Evolutionary conservation across 2,888 invertebrate genomes (phyloP), one percentile per base, ranked within the genome.

Genomic region (Mechanitis messenoides): DNA sequence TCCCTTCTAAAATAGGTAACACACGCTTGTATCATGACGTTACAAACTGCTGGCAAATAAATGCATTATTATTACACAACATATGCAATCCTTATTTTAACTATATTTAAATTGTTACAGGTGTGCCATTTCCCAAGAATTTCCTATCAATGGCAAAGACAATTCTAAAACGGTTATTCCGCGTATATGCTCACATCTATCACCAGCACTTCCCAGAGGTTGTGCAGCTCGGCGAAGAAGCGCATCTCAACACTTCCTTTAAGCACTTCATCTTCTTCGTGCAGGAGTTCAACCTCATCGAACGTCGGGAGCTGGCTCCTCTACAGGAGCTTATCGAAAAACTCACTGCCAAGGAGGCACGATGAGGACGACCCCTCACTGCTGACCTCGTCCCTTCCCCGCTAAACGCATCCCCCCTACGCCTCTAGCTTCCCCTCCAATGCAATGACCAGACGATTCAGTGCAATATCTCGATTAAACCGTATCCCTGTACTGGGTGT

Each of bases 241-340:
- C 99, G 60, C 99, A 99, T 86, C 93, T 99, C 74, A 99, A 99
- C 90, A 99, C 99, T 65, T 98, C 98, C 73, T 99, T 99, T 91
- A 99, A 99, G 84, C 99, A 99, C 91, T 99, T 99, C 86, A 98
- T 99, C 81, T 98, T 98, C 91, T 98, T 98, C 81, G 97, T 97
- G 67, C 96, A 98, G 94, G 99, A 99, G 91, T 99, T 99, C 89
- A 95, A 94, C 90, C 92, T 99, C 79, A 98, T 99, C 81, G 98
- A 99, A 84, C 93, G 97, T 76, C 93, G 97, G 79, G 99, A 99
- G 91, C 91, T 99, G 86, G 98, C 98, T 69, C 99, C 99, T 59
- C 92, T 99, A 70, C 98, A 98, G 86, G 98, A 99, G 87, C 93
- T 99, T 72, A 99, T 99, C 87, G 98, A 99, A 83, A 97, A 97